Evolutionary conservation across 2,888 invertebrate species (phyloP).

Genomic region (Lepetodrilus schrolli): DNA sequence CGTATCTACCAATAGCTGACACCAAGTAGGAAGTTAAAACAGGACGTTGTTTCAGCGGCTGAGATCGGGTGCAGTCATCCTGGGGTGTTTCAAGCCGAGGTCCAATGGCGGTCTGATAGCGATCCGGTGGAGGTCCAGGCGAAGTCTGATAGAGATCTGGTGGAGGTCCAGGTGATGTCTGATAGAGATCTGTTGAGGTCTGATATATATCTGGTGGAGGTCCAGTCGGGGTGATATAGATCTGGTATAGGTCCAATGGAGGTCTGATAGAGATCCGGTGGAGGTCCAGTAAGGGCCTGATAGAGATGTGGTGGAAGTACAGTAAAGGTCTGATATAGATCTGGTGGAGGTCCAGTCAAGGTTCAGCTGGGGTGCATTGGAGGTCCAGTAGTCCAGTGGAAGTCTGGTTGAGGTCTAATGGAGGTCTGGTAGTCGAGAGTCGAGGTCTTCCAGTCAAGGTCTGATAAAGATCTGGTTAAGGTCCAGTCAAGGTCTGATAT

Average conservation of each 20-base stretch:
- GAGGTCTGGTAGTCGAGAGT: neutral
- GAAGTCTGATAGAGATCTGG: neutral
- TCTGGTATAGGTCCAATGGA: neutral
- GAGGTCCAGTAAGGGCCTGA: neutral
- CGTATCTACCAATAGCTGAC: too few relatives aligned
- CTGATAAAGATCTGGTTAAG: neutral
- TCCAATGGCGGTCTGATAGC: neutral
- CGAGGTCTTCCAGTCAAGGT: neutral
- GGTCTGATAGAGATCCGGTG: neutral
- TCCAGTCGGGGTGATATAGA: too few relatives aligned
- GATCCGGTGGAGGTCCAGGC: neutral
- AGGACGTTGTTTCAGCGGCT: too few relatives aligned
- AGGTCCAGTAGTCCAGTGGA: neutral
- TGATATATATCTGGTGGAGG: neutral
- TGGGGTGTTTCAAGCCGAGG: neutral
- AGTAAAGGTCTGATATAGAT: neutral
- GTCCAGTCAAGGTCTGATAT: neutral
- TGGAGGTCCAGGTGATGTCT: neutral
- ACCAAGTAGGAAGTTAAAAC: too few relatives aligned
- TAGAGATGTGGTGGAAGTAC: neutral
- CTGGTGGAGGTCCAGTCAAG: neutral
- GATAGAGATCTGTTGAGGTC: neutral
- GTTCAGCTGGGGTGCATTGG: too few relatives aligned
- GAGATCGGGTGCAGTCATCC: too few relatives aligned
- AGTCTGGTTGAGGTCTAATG: neutral